These are phyloP conservation scores for Gila orcuttii DNA, from an alignment of 2,113 vertebrate species.

Conservation along the genomic window DNA sequence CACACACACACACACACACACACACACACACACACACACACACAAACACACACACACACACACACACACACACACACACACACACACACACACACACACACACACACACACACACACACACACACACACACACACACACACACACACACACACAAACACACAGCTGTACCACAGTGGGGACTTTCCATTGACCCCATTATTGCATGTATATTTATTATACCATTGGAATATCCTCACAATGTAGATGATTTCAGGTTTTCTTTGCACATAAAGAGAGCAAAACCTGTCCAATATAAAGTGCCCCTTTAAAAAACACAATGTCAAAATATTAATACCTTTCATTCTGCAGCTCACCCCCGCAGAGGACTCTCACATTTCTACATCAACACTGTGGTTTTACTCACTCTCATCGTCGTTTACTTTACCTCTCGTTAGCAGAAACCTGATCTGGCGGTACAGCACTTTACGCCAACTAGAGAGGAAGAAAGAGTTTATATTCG, in stretches of 20 bases:
- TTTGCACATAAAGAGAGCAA: background rate
- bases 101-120: no score
- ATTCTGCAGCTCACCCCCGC: slow-evolving; percentile 4
- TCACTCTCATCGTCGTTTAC: slow-evolving; percentile 40
- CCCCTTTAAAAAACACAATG: background rate
- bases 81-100: no score
- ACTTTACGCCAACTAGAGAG: slow-evolving; percentile 29
- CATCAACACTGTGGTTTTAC: slow-evolving; percentile 53
- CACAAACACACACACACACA: no score
- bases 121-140: no score
- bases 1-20: no score
- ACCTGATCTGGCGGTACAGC: slow-evolving; percentile 38
- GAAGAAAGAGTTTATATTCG: slow-evolving; percentile 46
- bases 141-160: no score
- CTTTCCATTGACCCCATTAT: background rate
- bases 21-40: no score
- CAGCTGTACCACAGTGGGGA: no score
- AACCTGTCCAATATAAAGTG: background rate
- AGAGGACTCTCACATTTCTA: slow-evolving; percentile 45
- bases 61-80: no score
- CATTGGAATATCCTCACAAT: background rate
- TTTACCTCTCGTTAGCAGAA: slow-evolving; percentile 56
- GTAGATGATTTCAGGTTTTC: background rate
- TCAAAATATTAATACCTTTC: slow-evolving; percentile 24
- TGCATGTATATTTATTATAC: background rate